phyloP scores from a whole-genome alignment of 2,113 vertebrate genomes.

The Equus przewalskii region DNA sequence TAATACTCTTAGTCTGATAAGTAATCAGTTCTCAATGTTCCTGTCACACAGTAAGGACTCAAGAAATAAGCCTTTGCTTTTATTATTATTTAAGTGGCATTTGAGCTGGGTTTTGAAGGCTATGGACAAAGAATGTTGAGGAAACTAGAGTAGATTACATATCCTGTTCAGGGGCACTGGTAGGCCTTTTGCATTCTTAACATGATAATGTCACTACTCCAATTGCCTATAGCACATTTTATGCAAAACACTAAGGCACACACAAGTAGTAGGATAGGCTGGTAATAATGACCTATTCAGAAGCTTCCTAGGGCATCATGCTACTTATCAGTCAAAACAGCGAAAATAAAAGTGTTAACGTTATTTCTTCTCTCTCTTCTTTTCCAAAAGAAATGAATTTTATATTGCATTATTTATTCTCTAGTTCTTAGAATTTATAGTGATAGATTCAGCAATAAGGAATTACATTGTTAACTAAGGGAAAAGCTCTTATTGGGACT shows the following conservation, averaged over 20 bases:
- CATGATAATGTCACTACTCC: not conserved
- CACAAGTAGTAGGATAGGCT: not conserved
- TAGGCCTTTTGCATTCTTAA: not conserved
- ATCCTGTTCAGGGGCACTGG: not conserved
- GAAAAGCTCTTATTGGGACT: not conserved
- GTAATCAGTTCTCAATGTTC: not conserved
- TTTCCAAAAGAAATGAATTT: not conserved
- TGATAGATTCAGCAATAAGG: not conserved
- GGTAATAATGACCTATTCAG: not conserved
- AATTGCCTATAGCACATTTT: not conserved
- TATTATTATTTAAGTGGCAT: not conserved
- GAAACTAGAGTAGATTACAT: not conserved
- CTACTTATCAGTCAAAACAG: not conserved
- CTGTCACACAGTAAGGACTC: not conserved
- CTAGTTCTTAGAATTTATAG: not conserved
- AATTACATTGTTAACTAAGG: not conserved
- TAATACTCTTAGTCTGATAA: not conserved
- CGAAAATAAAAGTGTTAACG: not conserved
- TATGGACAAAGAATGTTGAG: not conserved
- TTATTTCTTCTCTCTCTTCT: not conserved
- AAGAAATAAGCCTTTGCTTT: not conserved
- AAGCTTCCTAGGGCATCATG: not conserved
- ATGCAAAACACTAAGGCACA: not conserved
- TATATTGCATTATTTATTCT: not conserved
- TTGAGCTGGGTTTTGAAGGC: not conserved